Evolutionary conservation across 2,888 invertebrate species (phyloP), one percentile per base, ranked within the genome.

Genomic region (Troides aeacus): DNA sequence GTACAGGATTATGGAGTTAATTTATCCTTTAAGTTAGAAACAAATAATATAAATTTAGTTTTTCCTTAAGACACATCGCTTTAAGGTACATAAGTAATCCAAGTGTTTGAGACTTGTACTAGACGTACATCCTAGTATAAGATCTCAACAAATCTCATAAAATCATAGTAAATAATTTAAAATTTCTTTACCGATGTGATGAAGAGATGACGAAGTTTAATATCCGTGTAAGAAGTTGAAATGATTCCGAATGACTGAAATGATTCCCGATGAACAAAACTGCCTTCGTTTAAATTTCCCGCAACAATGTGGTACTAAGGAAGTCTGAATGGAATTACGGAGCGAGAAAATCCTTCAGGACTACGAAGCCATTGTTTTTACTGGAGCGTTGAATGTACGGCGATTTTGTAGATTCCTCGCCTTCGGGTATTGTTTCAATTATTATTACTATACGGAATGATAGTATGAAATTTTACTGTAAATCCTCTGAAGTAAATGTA

Each of bases 331-430:
- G 62, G 42, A 60, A 67, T 67, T 62, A 67, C 57, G 56, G 53
- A 64, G 65, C 57, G 62, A 62, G 65, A 65, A 57, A 65, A 69
- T 62, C 69, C 30, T 58, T 62, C 42, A 62, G 61, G 65, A 65
- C 57, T 62, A 57, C 42, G 58, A 65, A 58, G 36, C 65, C 42
- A 62, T 69, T 69, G 65, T 69, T 65, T 69, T 65, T 69, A 58
- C 57, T 65, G 61, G 62, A 65, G 59, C 62, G 30, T 64, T 68
- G 64, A 63, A 60, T 64, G 58, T 64, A 68, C 64, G 53, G 60
- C 68, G 50, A 64, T 68, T 63, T 63, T 24, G 58, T 58, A 68
- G 46, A 68, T 62, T 39, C 50, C 65, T 50, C 23, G 65, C 65
- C 46, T 60, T 61, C 36, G 60, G 17, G 2, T 39, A 66, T 66